Evolutionary conservation across 2,797 vertebrate species (phyloP).

Genomic region (Clarias fuscus): DNA sequence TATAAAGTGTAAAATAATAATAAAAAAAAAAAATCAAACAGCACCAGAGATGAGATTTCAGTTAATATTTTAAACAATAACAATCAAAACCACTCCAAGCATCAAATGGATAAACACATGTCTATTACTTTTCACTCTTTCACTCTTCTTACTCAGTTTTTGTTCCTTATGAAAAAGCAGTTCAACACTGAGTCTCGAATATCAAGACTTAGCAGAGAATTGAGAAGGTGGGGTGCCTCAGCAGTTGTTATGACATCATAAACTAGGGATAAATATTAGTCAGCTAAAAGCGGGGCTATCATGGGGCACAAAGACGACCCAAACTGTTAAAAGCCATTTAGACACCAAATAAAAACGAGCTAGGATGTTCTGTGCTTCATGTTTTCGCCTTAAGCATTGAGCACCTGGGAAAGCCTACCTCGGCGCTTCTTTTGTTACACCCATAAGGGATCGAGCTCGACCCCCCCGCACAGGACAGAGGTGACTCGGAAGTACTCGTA

Average conservation of each 20-base stretch:
- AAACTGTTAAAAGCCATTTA: constrained; percentile 33
- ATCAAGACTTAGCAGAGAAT: constrained; percentile 25
- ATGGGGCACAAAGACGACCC: constrained; percentile 9
- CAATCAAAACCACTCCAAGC: constrained; percentile 48
- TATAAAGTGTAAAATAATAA: constrained; percentile 49
- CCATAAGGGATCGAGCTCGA: neutral
- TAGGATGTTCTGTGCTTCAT: constrained; percentile 8
- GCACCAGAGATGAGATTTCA: constrained; percentile 38
- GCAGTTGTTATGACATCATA: neutral
- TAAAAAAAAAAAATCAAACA: constrained; percentile 30
- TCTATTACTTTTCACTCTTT: constrained; percentile 23
- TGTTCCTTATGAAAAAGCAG: constrained; percentile 18
- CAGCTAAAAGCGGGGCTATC: constrained; percentile 24
- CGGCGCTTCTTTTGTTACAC: neutral
- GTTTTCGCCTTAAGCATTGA: neutral
- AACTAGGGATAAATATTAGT: constrained; percentile 35
- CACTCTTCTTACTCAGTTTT: constrained; percentile 15
- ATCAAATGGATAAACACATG: constrained; percentile 47
- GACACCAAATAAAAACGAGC: constrained; percentile 37
- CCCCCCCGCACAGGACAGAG: neutral
- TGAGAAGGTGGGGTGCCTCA: constrained; percentile 24
- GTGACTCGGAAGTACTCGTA: constrained; percentile 5
- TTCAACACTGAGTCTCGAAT: constrained; percentile 13
- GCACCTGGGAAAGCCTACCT: constrained; percentile 9
- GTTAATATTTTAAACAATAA: constrained; percentile 47